Evolutionary conservation across 2,113 vertebrate genomes (phyloP).

Genomic region (Sclerurus mexicanus): DNA sequence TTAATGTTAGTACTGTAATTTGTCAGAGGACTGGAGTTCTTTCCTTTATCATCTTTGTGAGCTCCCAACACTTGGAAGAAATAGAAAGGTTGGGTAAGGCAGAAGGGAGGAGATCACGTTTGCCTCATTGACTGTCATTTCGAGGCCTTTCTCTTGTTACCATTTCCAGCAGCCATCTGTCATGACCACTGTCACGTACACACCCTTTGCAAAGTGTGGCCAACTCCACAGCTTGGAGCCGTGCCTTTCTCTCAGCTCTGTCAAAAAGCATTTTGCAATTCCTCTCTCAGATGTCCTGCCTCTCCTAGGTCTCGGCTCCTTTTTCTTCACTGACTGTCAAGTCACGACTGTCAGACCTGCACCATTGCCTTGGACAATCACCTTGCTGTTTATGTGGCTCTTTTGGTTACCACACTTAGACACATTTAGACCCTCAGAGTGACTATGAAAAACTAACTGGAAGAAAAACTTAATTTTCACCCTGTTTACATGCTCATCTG

Average conservation of each 20-base stretch:
- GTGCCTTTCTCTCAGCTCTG: background rate
- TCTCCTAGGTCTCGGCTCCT: background rate
- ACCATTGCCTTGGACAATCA: background rate
- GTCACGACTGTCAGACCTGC: background rate
- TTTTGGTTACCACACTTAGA: background rate
- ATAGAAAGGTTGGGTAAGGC: background rate
- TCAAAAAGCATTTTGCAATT: background rate
- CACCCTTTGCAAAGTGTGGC: background rate
- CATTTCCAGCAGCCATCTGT: slow-evolving; percentile 39
- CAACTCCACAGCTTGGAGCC: slow-evolving; percentile 1
- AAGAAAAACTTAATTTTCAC: background rate
- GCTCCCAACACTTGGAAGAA: background rate
- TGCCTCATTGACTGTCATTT: background rate
- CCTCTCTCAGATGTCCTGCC: background rate
- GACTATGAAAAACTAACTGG: background rate
- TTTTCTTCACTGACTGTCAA: background rate
- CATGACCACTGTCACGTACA: background rate
- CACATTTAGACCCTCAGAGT: background rate
- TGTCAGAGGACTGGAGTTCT: background rate
- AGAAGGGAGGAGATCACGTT: background rate
- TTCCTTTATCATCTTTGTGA: background rate
- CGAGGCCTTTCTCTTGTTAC: background rate
- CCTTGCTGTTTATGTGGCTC: background rate
- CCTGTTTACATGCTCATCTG: background rate
- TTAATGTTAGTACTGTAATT: background rate